Conservation (phyloP, 2,113 vertebrate genomes). For the Tychaedon coryphoeus region DNA sequence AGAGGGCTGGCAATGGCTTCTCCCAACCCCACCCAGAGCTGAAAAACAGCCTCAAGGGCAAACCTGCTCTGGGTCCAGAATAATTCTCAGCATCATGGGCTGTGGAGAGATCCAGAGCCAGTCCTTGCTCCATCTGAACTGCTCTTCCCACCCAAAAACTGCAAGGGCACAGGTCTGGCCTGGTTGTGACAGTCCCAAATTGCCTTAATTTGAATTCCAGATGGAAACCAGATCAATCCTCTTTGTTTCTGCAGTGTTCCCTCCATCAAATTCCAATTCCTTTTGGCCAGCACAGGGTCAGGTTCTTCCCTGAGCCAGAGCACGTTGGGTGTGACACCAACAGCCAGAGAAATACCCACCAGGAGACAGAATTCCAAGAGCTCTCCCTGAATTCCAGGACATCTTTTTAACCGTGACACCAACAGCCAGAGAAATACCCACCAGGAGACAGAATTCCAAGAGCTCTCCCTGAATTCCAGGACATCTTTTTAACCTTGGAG, state of each 20-base stretch:
- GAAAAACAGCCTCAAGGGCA: neutral
- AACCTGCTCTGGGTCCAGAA: neutral
- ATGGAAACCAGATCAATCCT: neutral
- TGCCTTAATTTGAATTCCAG: neutral
- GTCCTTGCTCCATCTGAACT: neutral
- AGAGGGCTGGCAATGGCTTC: slow-evolving; percentile 13
- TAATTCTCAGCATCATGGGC: neutral
- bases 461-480: neutral
- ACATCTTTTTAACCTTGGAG: neutral
- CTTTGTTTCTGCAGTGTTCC: neutral
- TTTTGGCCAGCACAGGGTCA: neutral
- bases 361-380: neutral
- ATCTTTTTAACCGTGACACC: neutral
- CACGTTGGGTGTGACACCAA: neutral
- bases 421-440: neutral
- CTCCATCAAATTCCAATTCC: neutral
- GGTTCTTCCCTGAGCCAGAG: slow-evolving; percentile 20
- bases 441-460: neutral
- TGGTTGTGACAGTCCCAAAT: neutral
- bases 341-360: neutral
- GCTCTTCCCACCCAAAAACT: neutral
- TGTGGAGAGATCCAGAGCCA: neutral
- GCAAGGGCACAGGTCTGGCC: neutral
- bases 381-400: neutral
- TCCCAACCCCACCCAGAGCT: slow-evolving; percentile 10